phyloP scores from a whole-genome alignment of 2,113 vertebrate genomes.

The Sturnira hondurensis region DNA sequence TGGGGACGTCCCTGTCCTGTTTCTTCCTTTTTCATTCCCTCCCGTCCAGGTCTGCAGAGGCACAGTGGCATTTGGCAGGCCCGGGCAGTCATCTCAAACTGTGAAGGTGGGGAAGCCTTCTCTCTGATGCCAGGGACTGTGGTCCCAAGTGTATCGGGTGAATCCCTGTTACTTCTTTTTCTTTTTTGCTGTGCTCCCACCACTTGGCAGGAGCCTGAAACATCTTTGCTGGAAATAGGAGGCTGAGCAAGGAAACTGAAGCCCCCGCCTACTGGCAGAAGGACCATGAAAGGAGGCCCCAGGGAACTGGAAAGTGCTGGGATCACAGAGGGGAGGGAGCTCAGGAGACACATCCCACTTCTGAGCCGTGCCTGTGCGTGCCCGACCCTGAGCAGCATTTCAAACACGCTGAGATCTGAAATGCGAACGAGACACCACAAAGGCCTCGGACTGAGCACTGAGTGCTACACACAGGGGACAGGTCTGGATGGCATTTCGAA shows the following conservation, averaged over 20 bases:
- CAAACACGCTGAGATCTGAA: not conserved
- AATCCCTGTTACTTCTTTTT: not conserved
- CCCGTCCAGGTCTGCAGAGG: not conserved
- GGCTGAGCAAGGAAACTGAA: not conserved
- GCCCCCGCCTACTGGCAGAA: not conserved
- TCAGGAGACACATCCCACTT: not conserved
- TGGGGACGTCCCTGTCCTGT: not conserved
- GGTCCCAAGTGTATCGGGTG: not conserved
- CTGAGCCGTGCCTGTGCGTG: not conserved
- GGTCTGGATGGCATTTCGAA: not conserved
- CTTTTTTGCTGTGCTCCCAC: not conserved
- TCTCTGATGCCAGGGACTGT: not conserved
- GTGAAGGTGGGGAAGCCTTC: not conserved
- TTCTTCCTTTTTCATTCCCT: not conserved
- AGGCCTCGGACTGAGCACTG: not conserved
- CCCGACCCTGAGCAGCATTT: not conserved
- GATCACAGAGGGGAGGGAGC: not conserved
- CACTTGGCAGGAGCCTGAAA: not conserved
- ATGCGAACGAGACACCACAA: not conserved
- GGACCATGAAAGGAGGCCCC: not conserved
- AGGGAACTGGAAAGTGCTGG: not conserved
- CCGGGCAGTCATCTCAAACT: not conserved
- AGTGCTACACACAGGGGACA: not conserved
- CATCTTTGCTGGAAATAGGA: not conserved
- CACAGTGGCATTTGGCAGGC: fast-evolving